Evolutionary conservation across 2,888 invertebrate species (phyloP), one percentile per base, ranked within the genome.

Genomic region (Lithophane leautieri): DNA sequence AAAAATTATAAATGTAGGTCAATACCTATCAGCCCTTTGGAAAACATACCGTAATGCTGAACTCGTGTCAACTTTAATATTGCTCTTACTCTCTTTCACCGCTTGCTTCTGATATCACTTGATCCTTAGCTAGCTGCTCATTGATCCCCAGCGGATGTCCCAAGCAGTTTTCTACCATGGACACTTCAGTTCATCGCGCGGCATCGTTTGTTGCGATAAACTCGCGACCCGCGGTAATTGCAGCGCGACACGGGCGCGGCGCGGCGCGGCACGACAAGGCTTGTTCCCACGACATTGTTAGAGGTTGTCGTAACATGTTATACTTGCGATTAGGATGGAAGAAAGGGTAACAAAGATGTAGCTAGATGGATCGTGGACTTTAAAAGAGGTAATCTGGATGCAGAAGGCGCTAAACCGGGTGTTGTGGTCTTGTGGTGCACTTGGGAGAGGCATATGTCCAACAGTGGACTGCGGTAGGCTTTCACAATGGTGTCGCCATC

Each of bases 221-320:
- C 86, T 77, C 82, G 73, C 85, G 89, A 85, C 87, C 89, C 66
- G 63, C 74, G 78, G 86, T 89, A 90, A 90, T 90, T 90, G 90
- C 85, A 63, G 72, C 78, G 71, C 54, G 70, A 42, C 70, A 86
- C 88, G 86, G 76, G 65, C 65, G 83, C 88, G 79, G 88, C 83
- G 83, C 82, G 86, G 88, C 86, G 83, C 88, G 88, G 88, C 86
- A 82, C 81, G 74, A 81, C 77, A 56, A 52, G 69, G 68, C 78
- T 52, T 67, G 72, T 85, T 87, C 83, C 84, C 86, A 85, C 84
- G 84, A 73, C 82, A 75, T 80, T 52, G 40, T 70, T 56, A 22
- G 25, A 50, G 42, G 14, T 82, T 19, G 34, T 50, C 63, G 14
- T 40, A 22, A 73, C 56, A 74, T 62, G 67, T 78, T 58, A 44